Base-by-base conservation (phyloP, 2,113 vertebrate species). In the Sturnus vulgaris region DNA sequence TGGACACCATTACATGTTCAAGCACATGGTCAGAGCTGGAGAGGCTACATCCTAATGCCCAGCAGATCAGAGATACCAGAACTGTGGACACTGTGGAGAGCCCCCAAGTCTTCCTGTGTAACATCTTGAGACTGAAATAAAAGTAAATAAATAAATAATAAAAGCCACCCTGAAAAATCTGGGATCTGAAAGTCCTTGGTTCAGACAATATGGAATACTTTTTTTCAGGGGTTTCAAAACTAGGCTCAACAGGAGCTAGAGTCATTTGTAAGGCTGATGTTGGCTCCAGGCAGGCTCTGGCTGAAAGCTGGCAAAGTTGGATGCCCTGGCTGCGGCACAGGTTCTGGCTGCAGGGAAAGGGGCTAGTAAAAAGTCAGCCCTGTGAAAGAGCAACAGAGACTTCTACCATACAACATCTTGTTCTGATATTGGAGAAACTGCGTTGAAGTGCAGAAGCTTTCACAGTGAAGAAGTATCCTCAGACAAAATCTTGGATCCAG, bases 1-100 rank as follows among this genome's bases (percentile, higher is more conserved):
- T 2, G 1, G 27, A 68, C 23, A 40, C 27, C 20, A 12, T 11
- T 23, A 20, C 0, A 0, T 19, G 46, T 49, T 30, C 69, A 66
- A 42, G 42, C 28, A 73, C 39, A 11, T 0, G 5, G 49, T 15
- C 40, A 56, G 76, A 80, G 27, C 40, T 60, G 4, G 8, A 75
- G 25, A n/a, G 53, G 21, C 42, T 61, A 37, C 2, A 4, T 5
- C 33, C 31, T n/a, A 65, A n/a, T 7, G 30, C 20, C 52, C 55
- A 61, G 14, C 27, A 49, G 31, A 30, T 30, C 42, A 19, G 15
- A 39, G 56, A 40, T 53, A 12, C 24, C 24, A 1, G 11, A 60
- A 65, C 40, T 40, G 46, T 12, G 50, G 23, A 40, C 31, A 65
- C 40, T 17, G 4, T 5, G 15, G 12, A 47, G 49, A 86, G 24